Evolutionary conservation across 2,113 vertebrate genomes (phyloP).

Genomic region (Pterocles burchelli): DNA sequence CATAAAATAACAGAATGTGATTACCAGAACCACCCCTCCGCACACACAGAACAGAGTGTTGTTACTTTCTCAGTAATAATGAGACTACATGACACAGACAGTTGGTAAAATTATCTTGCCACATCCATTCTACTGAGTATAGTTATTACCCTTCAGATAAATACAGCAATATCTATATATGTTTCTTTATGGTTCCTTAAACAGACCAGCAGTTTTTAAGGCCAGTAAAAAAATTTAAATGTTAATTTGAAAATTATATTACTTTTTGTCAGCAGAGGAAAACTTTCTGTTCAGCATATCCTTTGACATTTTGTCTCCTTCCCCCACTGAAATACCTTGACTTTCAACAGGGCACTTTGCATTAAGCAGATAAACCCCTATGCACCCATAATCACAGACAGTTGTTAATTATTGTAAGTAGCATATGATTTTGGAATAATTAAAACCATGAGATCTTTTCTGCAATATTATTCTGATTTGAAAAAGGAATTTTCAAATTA

Average conservation of each 20-base stretch:
- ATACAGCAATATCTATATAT: neutral
- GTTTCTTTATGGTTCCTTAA: neutral
- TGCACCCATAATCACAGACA: constrained; percentile 15
- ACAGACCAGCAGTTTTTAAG: neutral
- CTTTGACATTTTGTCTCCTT: constrained; percentile 33
- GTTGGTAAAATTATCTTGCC: neutral
- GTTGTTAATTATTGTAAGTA: constrained; percentile 34
- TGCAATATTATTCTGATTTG: neutral
- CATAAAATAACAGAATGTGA: neutral
- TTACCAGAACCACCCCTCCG: neutral
- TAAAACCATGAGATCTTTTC: neutral
- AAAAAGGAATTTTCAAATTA: constrained; percentile 11
- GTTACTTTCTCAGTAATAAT: neutral
- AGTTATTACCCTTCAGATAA: neutral
- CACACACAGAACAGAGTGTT: neutral
- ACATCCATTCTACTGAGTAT: neutral
- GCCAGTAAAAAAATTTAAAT: neutral
- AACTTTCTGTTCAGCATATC: neutral
- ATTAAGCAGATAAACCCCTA: constrained; percentile 43
- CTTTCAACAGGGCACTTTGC: constrained; percentile 30
- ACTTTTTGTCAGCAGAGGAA: neutral
- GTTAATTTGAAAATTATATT: neutral
- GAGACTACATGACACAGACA: neutral
- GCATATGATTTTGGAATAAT: constrained; percentile 28
- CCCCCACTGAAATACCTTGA: constrained; percentile 16